Evolutionary conservation across 2,113 vertebrate genomes (phyloP).

Genomic region (Tauraco erythrolophus): DNA sequence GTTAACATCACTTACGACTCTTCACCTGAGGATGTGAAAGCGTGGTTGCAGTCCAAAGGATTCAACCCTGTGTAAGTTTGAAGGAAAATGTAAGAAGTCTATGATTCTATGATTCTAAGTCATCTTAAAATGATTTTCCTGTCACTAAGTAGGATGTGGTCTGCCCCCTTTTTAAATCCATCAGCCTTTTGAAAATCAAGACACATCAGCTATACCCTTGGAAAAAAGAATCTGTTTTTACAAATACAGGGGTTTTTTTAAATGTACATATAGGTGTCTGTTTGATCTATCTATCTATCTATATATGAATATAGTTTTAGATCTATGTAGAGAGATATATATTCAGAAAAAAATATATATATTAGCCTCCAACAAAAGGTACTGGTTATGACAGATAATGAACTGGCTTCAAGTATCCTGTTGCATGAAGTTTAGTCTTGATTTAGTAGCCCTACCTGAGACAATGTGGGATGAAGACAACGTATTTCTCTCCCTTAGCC

Average conservation of each 20-base stretch:
- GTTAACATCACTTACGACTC: conserved; percentile 90
- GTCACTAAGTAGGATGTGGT: background rate
- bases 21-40: conserved; percentile 83
- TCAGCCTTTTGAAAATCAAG: background rate
- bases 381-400: background rate
- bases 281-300: background rate
- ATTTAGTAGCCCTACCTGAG: background rate
- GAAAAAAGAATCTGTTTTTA: background rate
- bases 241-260: no score
- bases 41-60: conserved; percentile 91
- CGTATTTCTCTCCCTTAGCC: background rate
- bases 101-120: no score
- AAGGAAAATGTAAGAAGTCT: background rate
- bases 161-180: background rate
- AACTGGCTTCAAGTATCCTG: background rate
- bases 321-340: background rate
- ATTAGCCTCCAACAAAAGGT: background rate
- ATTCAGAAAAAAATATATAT: background rate
- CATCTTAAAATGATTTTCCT: no score
- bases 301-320: background rate
- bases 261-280: background rate
- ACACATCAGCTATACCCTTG: background rate
- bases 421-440: background rate
- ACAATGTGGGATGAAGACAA: background rate
- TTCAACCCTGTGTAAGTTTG: conserved; percentile 91